A percentile compares a stretch with the other conserved stretches of the same genome.
Evolutionary conservation across 2,797 vertebrate species (phyloP).

Genomic region (Melanotaenia boesemani): DNA sequence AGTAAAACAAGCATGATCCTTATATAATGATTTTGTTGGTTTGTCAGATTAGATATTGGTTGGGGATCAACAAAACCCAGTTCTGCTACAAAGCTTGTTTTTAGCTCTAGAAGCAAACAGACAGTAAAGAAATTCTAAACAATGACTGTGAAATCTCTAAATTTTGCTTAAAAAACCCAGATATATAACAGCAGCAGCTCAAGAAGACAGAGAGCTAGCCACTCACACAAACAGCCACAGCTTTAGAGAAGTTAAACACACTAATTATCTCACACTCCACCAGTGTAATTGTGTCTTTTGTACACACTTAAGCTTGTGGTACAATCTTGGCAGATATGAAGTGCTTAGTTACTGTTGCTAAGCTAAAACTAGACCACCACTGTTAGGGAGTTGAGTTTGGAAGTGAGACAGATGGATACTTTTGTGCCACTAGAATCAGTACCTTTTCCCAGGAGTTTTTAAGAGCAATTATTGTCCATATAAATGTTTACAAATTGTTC

Average conservation of each 20-base stretch:
- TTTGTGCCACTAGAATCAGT: not conserved
- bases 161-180: not conserved
- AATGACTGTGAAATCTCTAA: too few species aligned
- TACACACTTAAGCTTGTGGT: not conserved
- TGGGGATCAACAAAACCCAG: too few species aligned
- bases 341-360: constrained; percentile 9
- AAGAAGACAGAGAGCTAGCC: not conserved
- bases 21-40: not conserved
- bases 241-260: not conserved
- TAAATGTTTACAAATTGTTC: too few species aligned
- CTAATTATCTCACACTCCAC: not conserved
- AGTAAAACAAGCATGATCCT: not conserved
- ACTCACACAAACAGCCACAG: not conserved
- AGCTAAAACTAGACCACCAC: not conserved
- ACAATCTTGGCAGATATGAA: not conserved
- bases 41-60: too few species aligned
- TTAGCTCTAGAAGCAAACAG: not conserved
- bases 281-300: not conserved
- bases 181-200: not conserved
- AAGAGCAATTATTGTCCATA: too few species aligned
- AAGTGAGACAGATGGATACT: not conserved
- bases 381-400: not conserved
- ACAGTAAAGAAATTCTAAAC: not conserved
- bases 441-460: too few species aligned
- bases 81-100: too few species aligned